Percentiles rank a stretch among this genome's conserved stretches.
phyloP scores from a whole-genome alignment of 2,888 invertebrate genomes.

The Phania funesta region DNA sequence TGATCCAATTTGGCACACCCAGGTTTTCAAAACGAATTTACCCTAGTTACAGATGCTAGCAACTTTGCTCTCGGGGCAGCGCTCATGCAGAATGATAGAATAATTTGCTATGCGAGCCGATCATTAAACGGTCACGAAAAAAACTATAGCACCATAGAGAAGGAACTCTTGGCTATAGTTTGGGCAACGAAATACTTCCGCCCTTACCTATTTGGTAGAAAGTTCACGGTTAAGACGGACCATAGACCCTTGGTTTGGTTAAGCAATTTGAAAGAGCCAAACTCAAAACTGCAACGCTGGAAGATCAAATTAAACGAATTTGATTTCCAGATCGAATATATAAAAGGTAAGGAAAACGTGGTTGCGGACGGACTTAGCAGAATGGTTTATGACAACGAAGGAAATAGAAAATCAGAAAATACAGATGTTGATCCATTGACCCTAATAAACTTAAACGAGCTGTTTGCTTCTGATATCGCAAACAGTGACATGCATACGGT shows the following conservation, averaged over 20 bases:
- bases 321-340: constrained; percentile 3
- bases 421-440: not conserved
- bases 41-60: not conserved
- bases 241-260: constrained; percentile 6
- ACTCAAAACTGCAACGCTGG: constrained; percentile 1
- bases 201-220: too few species aligned
- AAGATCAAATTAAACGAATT: constrained; percentile 15
- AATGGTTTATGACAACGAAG: not conserved
- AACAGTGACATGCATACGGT: constrained; percentile 11
- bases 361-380: not conserved
- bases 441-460: not conserved
- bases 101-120: not conserved
- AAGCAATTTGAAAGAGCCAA: not conserved
- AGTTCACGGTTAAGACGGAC: not conserved
- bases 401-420: not conserved
- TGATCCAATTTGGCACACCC: not conserved
- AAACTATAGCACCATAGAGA: too few species aligned
- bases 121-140: not conserved
- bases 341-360: not conserved
- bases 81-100: not conserved
- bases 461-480: not conserved
- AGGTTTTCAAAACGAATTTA: not conserved
- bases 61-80: not conserved
- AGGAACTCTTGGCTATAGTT: too few species aligned
- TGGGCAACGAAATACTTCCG: too few species aligned